Base-by-base conservation (phyloP, 2,113 vertebrate genomes). In the Hyaena hyaena region DNA sequence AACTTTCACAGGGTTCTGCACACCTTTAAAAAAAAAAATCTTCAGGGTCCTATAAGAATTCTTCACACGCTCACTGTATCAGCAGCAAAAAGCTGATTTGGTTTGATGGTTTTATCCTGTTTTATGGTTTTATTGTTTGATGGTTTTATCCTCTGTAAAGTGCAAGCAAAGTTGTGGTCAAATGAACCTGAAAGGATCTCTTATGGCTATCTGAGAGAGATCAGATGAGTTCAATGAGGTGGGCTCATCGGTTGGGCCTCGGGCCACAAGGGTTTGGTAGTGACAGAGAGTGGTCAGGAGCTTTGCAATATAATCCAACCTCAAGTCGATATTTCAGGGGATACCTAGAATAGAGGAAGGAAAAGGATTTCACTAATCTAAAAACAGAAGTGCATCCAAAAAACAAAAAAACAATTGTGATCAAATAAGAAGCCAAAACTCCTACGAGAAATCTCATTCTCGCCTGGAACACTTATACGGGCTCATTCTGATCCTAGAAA, bases 401-500 rank as follows among this genome's bases (percentile, higher is more conserved):
- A 96, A 92, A 73, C 77, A 79, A 85, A 43, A n/a, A 79, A 79
- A 12, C 82, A 82, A 39, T 39, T 93, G 4, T 94, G 55, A 82
- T 86, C 87, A 96, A 95, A 90, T 71, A 79, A 12, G 16, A 95
- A 35, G n/a, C 66, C 74, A 84, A 71, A 94, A 91, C 74, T 85
- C 82, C 43, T 39, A 4, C 71, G 26, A 95, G 35, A 89, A 95
- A 50, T 89, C 71, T 95, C 69, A 92, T 77, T 89, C 69, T 61
- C 97, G 66, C 0, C 39, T 95, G 82, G 63, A 96, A 97, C 86
- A 92, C 50, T 90, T 33, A 87, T 17, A 94, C n/a, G 93, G 35
- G 80, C 76, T 96, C 65, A 14, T 97, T 96, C 96, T 90, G 94
- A 96, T 85, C 97, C 97, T 97, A 98, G 93, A 98, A 98, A 98